Evolutionary conservation across 2,888 invertebrate genomes (phyloP), one percentile per base, ranked within the genome.

Genomic region (Eupithecia tripunctaria): DNA sequence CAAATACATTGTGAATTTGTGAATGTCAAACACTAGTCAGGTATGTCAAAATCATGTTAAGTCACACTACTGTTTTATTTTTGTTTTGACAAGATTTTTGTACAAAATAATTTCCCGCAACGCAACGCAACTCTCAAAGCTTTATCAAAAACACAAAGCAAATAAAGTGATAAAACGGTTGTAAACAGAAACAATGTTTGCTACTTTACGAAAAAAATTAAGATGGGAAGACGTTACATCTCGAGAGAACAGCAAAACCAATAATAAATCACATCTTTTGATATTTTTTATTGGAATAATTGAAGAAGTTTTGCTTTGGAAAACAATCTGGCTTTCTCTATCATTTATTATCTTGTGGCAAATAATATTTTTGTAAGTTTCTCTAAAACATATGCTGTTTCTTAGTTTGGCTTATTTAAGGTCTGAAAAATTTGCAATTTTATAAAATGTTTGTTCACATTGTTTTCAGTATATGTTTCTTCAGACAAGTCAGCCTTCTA

Each of bases 281-380:
- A 79, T 84, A 71, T 84, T 87, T 77, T 86, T 89, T 81, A 82
- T 89, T 82, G 89, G 89, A 76, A 73, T 90, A 81, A 84, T 93
- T 83, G 92, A 94, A 85, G 91, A 94, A 86, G 83, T 91, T 81
- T 85, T 94, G 81, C 89, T 92, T 85, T 94, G 94, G 94, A 91
- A 86, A 81, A 89, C 88, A 80, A 84, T 86, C 82, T 93, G 92
- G 91, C 76, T 91, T 47, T 90, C 94, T 75, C 79, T 92, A 68
- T 80, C 87, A 68, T 91, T 91, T 82, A 87, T 92, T 73, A 21
- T 76, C 80, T 86, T 74, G 76, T 89, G 80, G 74, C 90, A 73
- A 88, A 91, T 83, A 38, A 68, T 91, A 73, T 89, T 91, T 81
- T 84, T 91, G 94, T 94, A 86, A 91, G 93, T 56, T 25, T 56